Percentiles rank a stretch among this genome's conserved stretches.
phyloP scores from a whole-genome alignment of 2,797 vertebrate genomes.

The Eulemur mongoz region DNA sequence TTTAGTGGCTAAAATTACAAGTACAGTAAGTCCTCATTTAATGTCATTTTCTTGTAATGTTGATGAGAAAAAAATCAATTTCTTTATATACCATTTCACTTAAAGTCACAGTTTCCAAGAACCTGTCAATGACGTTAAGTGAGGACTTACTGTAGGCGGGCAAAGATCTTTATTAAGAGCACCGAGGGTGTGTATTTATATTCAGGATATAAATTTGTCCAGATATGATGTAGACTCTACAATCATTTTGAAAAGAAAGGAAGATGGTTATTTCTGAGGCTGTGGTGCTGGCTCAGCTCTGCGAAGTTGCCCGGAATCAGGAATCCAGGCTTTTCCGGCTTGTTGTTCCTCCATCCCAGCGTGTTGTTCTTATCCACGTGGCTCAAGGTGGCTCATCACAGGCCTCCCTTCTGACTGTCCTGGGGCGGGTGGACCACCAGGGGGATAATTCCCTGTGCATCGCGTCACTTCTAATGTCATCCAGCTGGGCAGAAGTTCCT shows the following conservation, averaged over 20 bases:
- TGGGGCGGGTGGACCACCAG: too few species aligned
- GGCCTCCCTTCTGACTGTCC: background rate
- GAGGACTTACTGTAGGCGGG: background rate
- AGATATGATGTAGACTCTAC: background rate
- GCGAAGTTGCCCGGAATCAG: background rate
- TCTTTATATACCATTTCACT: background rate
- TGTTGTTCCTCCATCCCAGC: fast-evolving
- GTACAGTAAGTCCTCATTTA: background rate
- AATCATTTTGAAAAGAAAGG: background rate
- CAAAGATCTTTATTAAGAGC: background rate
- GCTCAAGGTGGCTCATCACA: too few species aligned
- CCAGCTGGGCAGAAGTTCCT: background rate
- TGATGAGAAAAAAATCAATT: background rate
- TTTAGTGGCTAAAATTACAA: background rate
- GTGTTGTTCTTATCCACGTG: background rate
- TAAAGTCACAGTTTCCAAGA: background rate
- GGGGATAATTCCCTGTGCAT: background rate
- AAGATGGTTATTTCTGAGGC: background rate
- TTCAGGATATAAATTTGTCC: background rate
- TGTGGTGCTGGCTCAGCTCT: background rate
- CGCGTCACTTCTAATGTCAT: background rate
- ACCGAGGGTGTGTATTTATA: background rate
- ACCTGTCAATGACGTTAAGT: background rate
- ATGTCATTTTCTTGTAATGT: background rate
- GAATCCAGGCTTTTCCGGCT: too few species aligned